Base-by-base conservation (phyloP, 2,113 vertebrate species). In the Dolichallabes microphthalmus region DNA sequence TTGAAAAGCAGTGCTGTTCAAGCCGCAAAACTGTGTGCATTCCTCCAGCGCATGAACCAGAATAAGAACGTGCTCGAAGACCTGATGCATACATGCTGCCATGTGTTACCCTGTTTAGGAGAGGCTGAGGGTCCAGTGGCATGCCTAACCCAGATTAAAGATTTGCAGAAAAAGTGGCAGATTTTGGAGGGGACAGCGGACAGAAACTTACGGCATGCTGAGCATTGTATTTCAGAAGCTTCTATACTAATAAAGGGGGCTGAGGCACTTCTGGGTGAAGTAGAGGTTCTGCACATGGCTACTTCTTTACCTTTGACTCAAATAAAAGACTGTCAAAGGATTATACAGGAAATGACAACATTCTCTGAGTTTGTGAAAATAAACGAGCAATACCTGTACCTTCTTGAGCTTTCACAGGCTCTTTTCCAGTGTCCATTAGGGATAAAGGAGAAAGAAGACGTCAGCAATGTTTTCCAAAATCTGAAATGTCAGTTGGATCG, bases 361-460 rank as follows among this genome's bases (percentile, higher is more conserved):
- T 90, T 87, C n/a, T 89, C 93, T 61, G 95, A 96, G 66, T 74
- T 97, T 0, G 91, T 94, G 83, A 88, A 93, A 17, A 90, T 94
- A 58, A 94, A 92, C 35, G 94, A 94, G 19, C 86, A 91, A 12
- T 92, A 95, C 91, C 88, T 90, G 14, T 61, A 91, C 1, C 90
- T 97, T 25, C 94, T 93, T 86, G 94, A 93, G 66, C 91, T 85
- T 73, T 91, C 92, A 20, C 94, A 97, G n/a, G 84, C 93, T 76
- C 95, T 95, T 35, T 92, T 94, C 84, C 94, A 94, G 81, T 95
- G 95, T 87, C 93, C 94, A 85, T 93, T 96, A 89, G 96, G 96
- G 74, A 93, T 93, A 55, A 94, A 93, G 85, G 98, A 98, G 85
- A 95, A 93, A 88, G 86, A 89, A 11, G 87, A 92, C 85, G 89